Percentiles rank a stretch among this genome's conserved stretches.
Conservation (phyloP, 2,888 invertebrate genomes). For the Oxycera nigricornis region DNA sequence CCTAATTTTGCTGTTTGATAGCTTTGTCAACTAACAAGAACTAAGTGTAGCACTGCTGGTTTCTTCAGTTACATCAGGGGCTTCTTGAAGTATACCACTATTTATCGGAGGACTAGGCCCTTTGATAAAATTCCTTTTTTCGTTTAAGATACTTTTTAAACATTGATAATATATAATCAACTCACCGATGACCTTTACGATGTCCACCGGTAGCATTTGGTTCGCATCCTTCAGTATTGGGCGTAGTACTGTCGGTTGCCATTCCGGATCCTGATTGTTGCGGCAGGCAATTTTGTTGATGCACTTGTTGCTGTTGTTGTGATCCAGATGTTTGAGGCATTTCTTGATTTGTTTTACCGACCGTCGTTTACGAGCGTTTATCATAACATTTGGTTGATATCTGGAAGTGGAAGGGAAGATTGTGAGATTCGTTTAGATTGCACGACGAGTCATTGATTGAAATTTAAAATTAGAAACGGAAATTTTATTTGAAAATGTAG, state of each 20-base stretch:
- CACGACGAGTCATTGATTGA: neutral
- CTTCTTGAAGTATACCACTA: too few species aligned
- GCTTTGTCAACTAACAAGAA: too few species aligned
- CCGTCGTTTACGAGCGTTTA: slow-evolving; percentile 22
- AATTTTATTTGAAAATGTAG: too few species aligned
- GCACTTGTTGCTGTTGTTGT: slow-evolving; percentile 49
- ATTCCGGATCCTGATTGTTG: slow-evolving; percentile 4
- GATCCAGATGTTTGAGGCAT: slow-evolving; percentile 6
- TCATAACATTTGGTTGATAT: slow-evolving; percentile 43
- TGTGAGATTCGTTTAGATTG: neutral
- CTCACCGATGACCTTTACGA: slow-evolving; percentile 72
- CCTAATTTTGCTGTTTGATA: too few species aligned
- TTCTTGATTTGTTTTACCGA: too few species aligned
- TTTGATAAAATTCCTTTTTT: too few species aligned
- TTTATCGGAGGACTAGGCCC: too few species aligned
- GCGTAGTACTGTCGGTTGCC: slow-evolving; percentile 62
- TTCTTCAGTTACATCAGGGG: too few species aligned
- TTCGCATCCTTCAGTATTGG: slow-evolving; percentile 60
- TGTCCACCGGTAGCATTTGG: slow-evolving; percentile 62
- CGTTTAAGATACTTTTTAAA: too few species aligned
- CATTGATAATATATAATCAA: neutral
- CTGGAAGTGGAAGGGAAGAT: slow-evolving; percentile 18
- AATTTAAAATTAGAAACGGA: too few species aligned
- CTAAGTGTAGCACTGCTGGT: too few species aligned
- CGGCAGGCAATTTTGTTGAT: slow-evolving; percentile 46